These are phyloP conservation scores for Gandaritis pyraliata DNA, from an alignment of 2,888 invertebrate species.

Conservation along the genomic window DNA sequence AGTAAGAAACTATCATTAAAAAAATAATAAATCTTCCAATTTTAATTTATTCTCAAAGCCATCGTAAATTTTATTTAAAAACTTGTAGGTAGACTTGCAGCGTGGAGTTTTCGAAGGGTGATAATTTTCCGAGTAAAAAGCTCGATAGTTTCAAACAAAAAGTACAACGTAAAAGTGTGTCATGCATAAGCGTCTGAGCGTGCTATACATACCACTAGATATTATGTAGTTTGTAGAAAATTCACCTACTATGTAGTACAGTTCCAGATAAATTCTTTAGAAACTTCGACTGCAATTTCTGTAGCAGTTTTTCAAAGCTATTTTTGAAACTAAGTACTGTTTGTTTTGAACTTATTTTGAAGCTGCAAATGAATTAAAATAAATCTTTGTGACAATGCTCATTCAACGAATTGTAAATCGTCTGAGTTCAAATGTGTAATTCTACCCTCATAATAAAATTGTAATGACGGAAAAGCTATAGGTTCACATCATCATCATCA, in stretches of 20 bases:
- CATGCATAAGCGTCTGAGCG: constrained; percentile 11
- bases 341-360: not conserved
- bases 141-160: constrained; percentile 13
- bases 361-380: no score
- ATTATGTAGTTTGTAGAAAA: constrained; percentile 5
- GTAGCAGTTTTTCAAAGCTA: constrained; percentile 9
- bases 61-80: not conserved
- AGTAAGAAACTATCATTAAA: no score
- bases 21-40: no score
- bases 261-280: constrained; percentile 15
- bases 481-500: no score
- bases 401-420: no score
- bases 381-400: no score
- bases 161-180: not conserved
- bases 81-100: not conserved
- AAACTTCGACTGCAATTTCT: constrained; percentile 10
- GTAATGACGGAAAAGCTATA: no score
- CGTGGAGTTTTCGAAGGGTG: not conserved
- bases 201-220: not conserved
- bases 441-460: no score
- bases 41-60: not conserved
- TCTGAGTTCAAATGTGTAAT: no score
- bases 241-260: constrained; percentile 11
- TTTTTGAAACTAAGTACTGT: no score
- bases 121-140: constrained; percentile 5